Base-by-base conservation (phyloP, 2,113 vertebrate species). In the Rhombomys opimus region DNA sequence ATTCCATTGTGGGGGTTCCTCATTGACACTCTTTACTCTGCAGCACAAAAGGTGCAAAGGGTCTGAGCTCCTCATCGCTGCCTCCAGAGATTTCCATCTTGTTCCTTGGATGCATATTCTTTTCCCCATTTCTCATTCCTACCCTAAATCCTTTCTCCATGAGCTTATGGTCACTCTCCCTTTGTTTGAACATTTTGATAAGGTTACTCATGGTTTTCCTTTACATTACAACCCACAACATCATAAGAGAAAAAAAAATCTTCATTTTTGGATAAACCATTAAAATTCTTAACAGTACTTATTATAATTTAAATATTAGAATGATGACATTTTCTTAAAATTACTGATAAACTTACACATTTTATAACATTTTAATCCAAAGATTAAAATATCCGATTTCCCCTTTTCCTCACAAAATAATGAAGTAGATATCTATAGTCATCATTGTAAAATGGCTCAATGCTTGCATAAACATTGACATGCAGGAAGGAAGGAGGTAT, bases 191-290 rank as follows among this genome's bases (percentile, higher is more conserved):
- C 38, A 93, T 67, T 46, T n/a, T 61, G 46, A 92, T 91, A 80
- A 97, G 68, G 80, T 89, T 61, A 87, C 27, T 57, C 23, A 30
- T 25, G 27, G 7, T 90, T 95, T 93, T 92, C 41, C 52, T 95
- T 89, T 87, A 41, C 41, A 32, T 76, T 8, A 52, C n/a, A 75
- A 46, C 27, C 13, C 25, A 95, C 38, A 18, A 15, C 23, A n/a
- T 80, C 76, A 91, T 94, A 61, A 77, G 10, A 81, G 13, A 61
- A 15, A 89, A 15, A 89, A 73, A 57, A 59, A 89, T 87, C 1
- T 50, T 67, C 1, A 81, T 93, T n/a, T 17, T 4, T 85, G 30
- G 68, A 8, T 32, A 73, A 52, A 11, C 54, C 8, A 41, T 72
- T 20, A 90, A 92, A n/a, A 50, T 32, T 86, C 80, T 88, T 84